A percentile compares a stretch with the other conserved stretches of the same genome.
These are phyloP conservation scores for Bujurquina vittata DNA, from an alignment of 2,113 vertebrate genomes.

Conservation along the genomic window DNA sequence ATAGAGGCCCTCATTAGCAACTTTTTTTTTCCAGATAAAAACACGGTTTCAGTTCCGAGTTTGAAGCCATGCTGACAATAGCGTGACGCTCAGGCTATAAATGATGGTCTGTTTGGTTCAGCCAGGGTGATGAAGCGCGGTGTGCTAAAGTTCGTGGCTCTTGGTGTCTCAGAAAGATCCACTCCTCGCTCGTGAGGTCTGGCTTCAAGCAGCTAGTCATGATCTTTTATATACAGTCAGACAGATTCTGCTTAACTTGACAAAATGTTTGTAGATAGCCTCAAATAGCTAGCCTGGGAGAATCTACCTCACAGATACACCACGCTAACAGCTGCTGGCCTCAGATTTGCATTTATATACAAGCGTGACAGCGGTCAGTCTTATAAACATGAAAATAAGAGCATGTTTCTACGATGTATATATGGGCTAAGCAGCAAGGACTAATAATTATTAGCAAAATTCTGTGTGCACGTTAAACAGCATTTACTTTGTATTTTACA, in stretches of 20 bases:
- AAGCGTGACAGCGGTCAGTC: background rate
- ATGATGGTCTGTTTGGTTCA: background rate
- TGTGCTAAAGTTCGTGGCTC: background rate
- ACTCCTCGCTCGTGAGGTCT: no score
- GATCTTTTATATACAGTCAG: background rate
- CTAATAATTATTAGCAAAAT: rapidly evolving
- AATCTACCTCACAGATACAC: rapidly evolving
- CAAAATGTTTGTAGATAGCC: background rate
- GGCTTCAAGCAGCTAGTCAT: no score
- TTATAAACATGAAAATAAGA: background rate
- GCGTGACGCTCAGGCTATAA: background rate
- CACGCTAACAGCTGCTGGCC: background rate
- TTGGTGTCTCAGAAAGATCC: background rate
- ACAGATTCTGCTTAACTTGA: background rate
- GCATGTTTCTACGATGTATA: background rate
- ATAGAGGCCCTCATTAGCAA: background rate
- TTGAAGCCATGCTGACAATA: background rate
- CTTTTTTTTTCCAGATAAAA: background rate
- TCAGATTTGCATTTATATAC: rapidly evolving
- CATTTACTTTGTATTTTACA: background rate
- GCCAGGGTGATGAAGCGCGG: background rate
- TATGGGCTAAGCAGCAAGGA: background rate
- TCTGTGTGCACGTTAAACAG: rapidly evolving
- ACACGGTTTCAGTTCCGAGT: background rate
- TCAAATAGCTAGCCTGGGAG: background rate